Percentiles rank a stretch among this genome's conserved stretches.
Conservation (phyloP, 2,888 invertebrate species). For the Cantharis lateralis region DNA sequence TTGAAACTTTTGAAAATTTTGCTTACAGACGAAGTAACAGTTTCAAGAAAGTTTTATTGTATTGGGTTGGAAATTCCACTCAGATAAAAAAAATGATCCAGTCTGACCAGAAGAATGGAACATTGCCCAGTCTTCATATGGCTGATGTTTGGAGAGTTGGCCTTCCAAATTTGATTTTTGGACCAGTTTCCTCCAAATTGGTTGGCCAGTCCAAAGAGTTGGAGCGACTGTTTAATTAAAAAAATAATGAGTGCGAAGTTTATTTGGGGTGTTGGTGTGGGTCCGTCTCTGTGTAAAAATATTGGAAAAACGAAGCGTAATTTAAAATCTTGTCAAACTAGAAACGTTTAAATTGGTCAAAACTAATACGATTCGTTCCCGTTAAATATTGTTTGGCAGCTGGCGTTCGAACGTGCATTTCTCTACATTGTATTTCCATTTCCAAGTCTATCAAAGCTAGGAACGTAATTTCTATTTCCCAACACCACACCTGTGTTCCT, state of each 20-base stretch:
- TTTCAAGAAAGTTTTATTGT: too few relatives aligned
- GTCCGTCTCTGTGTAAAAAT: neutral
- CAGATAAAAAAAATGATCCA: neutral
- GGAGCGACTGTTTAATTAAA: too few relatives aligned
- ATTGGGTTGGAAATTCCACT: neutral
- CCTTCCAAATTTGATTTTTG: too few relatives aligned
- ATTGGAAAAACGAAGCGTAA: slow-evolving; percentile 15
- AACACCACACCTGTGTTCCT: slow-evolving; percentile 41
- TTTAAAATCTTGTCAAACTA: slow-evolving; percentile 20
- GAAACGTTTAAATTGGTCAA: neutral
- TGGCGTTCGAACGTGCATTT: slow-evolving; percentile 20
- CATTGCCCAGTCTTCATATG: too few relatives aligned
- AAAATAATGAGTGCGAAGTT: too few relatives aligned
- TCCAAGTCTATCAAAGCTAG: slow-evolving; percentile 34
- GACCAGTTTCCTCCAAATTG: too few relatives aligned
- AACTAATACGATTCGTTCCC: slow-evolving; percentile 30
- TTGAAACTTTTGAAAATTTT: neutral
- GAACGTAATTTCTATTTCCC: slow-evolving; percentile 38
- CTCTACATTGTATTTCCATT: slow-evolving; percentile 34
- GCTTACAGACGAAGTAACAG: neutral
- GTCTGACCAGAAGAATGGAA: too few relatives aligned
- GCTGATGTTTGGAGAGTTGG: too few relatives aligned
- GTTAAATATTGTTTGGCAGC: slow-evolving; percentile 34
- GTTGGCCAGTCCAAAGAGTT: too few relatives aligned
- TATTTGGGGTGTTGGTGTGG: neutral